Percentiles rank a stretch among this genome's conserved stretches.
Evolutionary conservation across 92 coral and sea anemone species (phyloP).

Genomic region (Palythoa grandiflora): DNA sequence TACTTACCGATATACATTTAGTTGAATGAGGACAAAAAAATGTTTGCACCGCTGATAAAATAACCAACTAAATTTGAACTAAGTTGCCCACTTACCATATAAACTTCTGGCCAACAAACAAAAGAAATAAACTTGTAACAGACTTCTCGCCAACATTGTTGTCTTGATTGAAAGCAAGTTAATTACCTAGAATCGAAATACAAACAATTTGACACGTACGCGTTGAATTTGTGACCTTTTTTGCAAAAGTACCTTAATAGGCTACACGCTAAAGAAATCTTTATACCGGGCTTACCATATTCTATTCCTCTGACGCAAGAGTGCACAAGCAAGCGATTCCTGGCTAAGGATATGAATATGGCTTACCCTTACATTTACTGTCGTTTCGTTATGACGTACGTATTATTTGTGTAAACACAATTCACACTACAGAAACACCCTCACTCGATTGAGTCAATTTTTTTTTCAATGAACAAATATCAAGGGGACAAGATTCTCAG

Average conservation of each 20-base stretch:
- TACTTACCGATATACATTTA: too few species aligned
- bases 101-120: neutral
- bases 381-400: neutral
- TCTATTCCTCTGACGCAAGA: neutral
- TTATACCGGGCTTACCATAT: neutral
- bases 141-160: neutral
- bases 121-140: neutral
- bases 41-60: too few species aligned
- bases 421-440: neutral
- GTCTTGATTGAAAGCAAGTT: neutral
- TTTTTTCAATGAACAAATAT: neutral
- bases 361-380: neutral
- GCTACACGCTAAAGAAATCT: neutral
- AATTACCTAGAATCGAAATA: neutral
- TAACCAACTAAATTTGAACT: too few species aligned
- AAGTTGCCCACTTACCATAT: slow-evolving; percentile 4
- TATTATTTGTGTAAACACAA: neutral
- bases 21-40: too few species aligned
- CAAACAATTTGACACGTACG: slow-evolving; percentile 3
- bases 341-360: neutral
- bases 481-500: neutral
- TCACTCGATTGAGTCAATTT: neutral
- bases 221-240: neutral
- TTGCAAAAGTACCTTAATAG: neutral
- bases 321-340: neutral